Percentiles rank a stretch among this genome's conserved stretches.
These are phyloP conservation scores for Zalophus californianus DNA, from an alignment of 2,797 vertebrate genomes.

Conservation along the genomic window DNA sequence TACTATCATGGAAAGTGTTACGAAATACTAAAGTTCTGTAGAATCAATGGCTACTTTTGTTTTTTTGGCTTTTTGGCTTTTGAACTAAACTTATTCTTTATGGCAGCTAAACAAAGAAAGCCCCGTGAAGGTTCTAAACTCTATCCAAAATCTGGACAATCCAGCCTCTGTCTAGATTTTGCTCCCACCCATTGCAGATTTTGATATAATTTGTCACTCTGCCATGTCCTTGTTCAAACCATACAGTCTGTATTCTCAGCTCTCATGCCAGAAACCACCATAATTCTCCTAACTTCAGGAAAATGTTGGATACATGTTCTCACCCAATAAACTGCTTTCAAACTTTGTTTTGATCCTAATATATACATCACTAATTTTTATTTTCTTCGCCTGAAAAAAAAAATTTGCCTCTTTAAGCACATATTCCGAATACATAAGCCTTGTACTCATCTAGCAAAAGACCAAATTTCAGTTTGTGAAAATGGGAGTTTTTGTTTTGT, in stretches of 20 bases:
- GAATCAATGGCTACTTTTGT: background rate
- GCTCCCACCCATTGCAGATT: background rate
- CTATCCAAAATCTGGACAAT: conserved; percentile 55
- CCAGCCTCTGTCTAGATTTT: conserved; percentile 40
- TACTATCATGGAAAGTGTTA: background rate
- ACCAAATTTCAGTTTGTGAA: background rate
- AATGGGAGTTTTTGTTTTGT: background rate
- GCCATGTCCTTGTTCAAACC: conserved; percentile 62
- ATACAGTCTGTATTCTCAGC: background rate
- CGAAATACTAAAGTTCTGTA: conserved; percentile 46
- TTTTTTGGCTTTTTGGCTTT: background rate
- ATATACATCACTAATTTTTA: conserved; percentile 19
- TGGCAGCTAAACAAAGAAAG: background rate
- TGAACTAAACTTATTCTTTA: background rate
- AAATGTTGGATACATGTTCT: background rate
- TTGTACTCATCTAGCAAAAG: background rate
- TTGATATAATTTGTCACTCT: conserved; percentile 69
- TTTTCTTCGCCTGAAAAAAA: conserved; percentile 19
- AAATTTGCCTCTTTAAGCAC: background rate
- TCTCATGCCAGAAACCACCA: background rate
- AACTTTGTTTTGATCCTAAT: background rate
- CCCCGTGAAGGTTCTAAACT: conserved; percentile 1
- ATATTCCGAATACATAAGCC: background rate
- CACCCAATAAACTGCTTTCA: background rate
- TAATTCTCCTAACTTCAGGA: conserved; percentile 13